Base-by-base conservation (phyloP, 2,888 invertebrate genomes). In the Vanessa cardui region DNA sequence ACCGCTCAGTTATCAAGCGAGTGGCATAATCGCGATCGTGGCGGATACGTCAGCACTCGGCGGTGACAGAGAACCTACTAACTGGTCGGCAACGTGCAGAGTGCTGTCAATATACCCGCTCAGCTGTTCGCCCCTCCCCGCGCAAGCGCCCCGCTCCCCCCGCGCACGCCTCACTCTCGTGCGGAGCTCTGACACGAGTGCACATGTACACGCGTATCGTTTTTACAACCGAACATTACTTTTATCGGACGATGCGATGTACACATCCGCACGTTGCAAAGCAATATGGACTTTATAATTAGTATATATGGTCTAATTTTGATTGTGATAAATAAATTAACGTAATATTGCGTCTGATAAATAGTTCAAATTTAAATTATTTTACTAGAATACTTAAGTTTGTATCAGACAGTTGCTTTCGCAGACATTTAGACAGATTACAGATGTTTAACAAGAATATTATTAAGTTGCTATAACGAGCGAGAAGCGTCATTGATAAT, bases 51-150 rank as follows among this genome's bases (percentile, higher is more conserved):
- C 79, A 83, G 88, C 82, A 89, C 90, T 88, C 88, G 88, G 88
- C 86, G 84, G 73, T 81, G 84, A 83, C 89, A 84, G 89, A 87
- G 89, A 90, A 90, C 91, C 91, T 92, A 94, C 94, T 94, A 93
- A 91, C 92, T 81, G 81, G 82, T 79, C 80, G 90, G 89, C 87
- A 90, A 89, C 89, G 89, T 93, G 94, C 91, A 73, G 78, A 82
- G 82, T 83, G 86, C 88, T 92, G 92, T 92, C 94, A 94, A 94
- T 94, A 94, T 94, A 92, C 89, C 85, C 89, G 90, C 93, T 94
- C 94, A 94, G 94, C 94, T 94, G 94, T 94, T 93, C 87, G 81
- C 83, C 83, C 82, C 86, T 79, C 84, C 80, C 80, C 80, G 85
- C 83, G 88, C 84, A 82, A 79, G 76, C 77, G 81, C 84, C 83